Evolutionary conservation across 2,888 invertebrate genomes (phyloP), one percentile per base, ranked within the genome.

Genomic region (Xestia sexstrigata): DNA sequence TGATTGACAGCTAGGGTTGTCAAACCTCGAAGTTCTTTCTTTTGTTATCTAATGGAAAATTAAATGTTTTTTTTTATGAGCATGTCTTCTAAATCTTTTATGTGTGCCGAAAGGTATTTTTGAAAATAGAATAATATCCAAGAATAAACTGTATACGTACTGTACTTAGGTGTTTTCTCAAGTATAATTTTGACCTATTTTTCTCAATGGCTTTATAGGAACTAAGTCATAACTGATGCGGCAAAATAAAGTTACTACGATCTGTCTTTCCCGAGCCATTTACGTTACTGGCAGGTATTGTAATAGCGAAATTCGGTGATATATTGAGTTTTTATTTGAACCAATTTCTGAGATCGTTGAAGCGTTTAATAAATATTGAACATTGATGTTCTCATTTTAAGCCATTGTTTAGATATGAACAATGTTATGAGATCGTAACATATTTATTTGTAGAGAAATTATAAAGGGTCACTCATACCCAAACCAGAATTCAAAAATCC

Each of bases 121-220:
- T 17, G 2, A 30, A 62, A 63, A 47, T 55, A 7, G 9, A 63
- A 68, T 5, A 42, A 30, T 49, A 15, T 49, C 17, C 20, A 77
- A 63, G 17, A 52, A 72, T 70, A 60, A 9, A 35, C 30, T 35
- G 6, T 45, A 23, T 17, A 60, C 0, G 60, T 17, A 60, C 30
- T 30, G 60, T 17, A 60, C 30, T 30, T 49, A 77, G 39, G 20
- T 65, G 26, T 63, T 52, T 52, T 63, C 63, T 26, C 2, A 35
- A 74, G 62, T 70, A 52, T 65, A 58, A 68, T 66, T 52, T 52
- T 83, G 80, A 86, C 86, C 77, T 78, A 76, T 76, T 82, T 83
- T 76, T 74, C 66, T n/a, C 60, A 62, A 73, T 66, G 35, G 65
- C 17, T 60, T 67, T 68, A 49, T 11, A 74, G 52, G 52, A 71